Evolutionary conservation across 2,113 vertebrate species (phyloP).

Genomic region (Hippopotamus amphibius): DNA sequence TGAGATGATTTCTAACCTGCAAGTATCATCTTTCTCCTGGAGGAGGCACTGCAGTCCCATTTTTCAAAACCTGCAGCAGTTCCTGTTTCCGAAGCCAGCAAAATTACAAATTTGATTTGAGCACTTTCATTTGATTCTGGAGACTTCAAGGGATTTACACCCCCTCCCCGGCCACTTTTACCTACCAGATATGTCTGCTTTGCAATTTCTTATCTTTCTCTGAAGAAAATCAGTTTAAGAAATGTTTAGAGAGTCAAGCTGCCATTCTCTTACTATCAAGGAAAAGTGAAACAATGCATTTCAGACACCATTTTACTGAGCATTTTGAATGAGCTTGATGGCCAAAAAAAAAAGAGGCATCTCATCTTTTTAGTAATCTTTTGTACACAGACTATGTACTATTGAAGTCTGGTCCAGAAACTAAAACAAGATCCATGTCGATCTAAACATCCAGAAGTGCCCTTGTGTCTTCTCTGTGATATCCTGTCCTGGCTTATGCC

Average conservation of each 20-base stretch:
- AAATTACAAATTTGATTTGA: conserved; percentile 12
- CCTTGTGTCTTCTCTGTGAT: conserved; percentile 12
- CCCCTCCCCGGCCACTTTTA: neutral
- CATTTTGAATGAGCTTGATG: conserved; percentile 57
- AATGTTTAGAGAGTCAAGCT: conserved; percentile 37
- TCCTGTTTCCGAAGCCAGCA: neutral
- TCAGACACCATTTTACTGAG: conserved; percentile 17
- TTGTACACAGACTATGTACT: conserved; percentile 13
- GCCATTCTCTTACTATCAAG: conserved; percentile 10
- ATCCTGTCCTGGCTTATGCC: neutral
- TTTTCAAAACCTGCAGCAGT: conserved; percentile 53
- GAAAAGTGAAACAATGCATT: conserved; percentile 26
- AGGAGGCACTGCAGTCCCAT: conserved; percentile 80
- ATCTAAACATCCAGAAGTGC: neutral
- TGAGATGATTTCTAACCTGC: conserved; percentile 40
- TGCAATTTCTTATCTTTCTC: neutral
- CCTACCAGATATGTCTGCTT: neutral
- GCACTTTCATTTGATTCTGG: conserved; percentile 57
- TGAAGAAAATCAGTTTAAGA: neutral
- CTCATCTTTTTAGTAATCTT: neutral
- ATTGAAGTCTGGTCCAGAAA: neutral
- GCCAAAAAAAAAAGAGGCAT: conserved; percentile 45
- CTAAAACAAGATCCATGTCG: neutral
- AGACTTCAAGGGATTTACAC: conserved; percentile 31
- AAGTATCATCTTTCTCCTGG: conserved; percentile 61